A percentile compares a stretch with the other conserved stretches of the same genome.
These are phyloP conservation scores for Heliocidaris erythrogramma DNA, from an alignment of 35 echinoderm and acorn worm species.

Conservation along the genomic window DNA sequence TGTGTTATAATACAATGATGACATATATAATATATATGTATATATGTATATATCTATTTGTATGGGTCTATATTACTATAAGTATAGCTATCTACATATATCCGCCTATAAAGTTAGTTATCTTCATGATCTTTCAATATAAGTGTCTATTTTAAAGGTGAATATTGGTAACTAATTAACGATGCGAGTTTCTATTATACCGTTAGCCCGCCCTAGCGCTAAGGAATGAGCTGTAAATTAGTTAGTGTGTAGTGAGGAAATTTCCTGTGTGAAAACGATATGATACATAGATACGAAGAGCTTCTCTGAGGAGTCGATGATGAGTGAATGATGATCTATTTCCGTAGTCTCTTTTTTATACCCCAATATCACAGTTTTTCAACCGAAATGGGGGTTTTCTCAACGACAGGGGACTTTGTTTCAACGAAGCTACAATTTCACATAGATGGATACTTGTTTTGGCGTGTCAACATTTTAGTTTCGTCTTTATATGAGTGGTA, in stretches of 20 bases:
- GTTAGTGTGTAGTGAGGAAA: constrained; percentile 15
- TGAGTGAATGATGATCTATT: neutral
- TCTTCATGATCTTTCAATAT: neutral
- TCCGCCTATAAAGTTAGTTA: neutral
- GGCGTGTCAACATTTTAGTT: neutral
- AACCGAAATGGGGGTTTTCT: neutral
- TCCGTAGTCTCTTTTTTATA: neutral
- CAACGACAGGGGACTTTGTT: neutral
- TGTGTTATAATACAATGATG: too few species aligned
- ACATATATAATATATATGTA: too few species aligned
- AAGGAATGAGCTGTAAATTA: neutral
- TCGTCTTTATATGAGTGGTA: too few species aligned
- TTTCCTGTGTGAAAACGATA: constrained; percentile 45
- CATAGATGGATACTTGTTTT: neutral
- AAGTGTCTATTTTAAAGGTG: neutral
- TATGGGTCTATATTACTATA: neutral
- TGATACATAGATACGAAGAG: neutral
- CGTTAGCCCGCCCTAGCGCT: constrained; percentile 26
- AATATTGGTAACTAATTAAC: constrained; percentile 32
- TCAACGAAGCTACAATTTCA: neutral
- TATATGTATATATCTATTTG: neutral
- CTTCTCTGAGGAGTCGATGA: neutral
- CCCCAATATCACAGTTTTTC: neutral
- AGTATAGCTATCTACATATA: neutral
- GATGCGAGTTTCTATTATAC: constrained; percentile 26